phyloP scores from a whole-genome alignment of 2,888 invertebrate species.

The Pyralis farinalis region DNA sequence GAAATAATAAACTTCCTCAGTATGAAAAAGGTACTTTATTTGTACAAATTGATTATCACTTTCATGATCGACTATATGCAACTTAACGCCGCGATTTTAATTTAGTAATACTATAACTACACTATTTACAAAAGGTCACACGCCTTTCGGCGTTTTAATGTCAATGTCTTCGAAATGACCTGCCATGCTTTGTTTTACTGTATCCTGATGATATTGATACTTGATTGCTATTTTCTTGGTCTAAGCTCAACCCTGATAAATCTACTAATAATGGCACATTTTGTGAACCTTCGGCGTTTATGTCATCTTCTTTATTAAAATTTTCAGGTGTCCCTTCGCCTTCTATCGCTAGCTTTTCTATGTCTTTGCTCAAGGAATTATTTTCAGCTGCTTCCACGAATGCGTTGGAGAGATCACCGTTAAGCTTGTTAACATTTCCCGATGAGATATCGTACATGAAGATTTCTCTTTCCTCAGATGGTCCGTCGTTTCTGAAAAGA shows the following conservation, averaged over 20 bases:
- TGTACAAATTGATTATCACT: slow-evolving; percentile 76
- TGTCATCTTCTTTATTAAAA: slow-evolving; percentile 54
- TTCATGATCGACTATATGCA: slow-evolving; percentile 68
- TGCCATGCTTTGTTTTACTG: slow-evolving; percentile 76
- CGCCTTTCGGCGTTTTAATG: slow-evolving; percentile 37
- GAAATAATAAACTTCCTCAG: slow-evolving; percentile 19
- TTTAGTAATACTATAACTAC: slow-evolving; percentile 64
- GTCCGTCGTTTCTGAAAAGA: slow-evolving; percentile 69
- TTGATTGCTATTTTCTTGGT: slow-evolving; percentile 55
- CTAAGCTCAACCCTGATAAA: slow-evolving; percentile 64
- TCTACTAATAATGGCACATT: slow-evolving; percentile 78
- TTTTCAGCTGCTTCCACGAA: slow-evolving; percentile 94
- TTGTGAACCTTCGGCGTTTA: slow-evolving; percentile 61
- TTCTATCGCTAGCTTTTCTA: slow-evolving; percentile 79
- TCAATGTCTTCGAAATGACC: slow-evolving; percentile 67
- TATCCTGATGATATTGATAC: slow-evolving; percentile 75
- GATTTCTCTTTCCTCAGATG: slow-evolving; percentile 85
- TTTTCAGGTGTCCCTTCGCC: slow-evolving; percentile 71
- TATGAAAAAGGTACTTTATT: slow-evolving; percentile 60
- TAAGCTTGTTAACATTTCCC: slow-evolving; percentile 87
- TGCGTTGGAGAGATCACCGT: slow-evolving; percentile 90
- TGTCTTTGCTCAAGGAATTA: slow-evolving; percentile 85
- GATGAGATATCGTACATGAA: slow-evolving; percentile 92
- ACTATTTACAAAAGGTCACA: slow-evolving; percentile 67
- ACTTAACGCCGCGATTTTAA: slow-evolving; percentile 61